Conservation (phyloP, 2,113 vertebrate species). For the Chaetorhynchus papuensis region DNA sequence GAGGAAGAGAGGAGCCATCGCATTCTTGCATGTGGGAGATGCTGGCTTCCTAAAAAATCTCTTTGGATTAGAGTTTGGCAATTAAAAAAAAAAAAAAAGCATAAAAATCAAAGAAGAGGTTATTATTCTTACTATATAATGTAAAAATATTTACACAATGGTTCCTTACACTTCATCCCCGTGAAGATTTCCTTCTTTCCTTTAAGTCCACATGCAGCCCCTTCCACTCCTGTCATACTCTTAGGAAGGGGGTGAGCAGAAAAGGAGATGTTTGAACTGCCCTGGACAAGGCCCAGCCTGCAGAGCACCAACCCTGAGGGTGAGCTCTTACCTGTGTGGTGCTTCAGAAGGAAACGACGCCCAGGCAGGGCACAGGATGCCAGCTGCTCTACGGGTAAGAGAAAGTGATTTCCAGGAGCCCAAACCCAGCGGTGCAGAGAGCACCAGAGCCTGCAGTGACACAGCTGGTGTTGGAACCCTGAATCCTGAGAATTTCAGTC, state of each 20-base stretch:
- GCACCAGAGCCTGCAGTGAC: background rate
- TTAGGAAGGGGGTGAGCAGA: background rate
- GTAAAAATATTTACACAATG: background rate
- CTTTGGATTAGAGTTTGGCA: background rate
- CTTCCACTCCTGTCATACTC: background rate
- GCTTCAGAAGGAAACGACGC: background rate
- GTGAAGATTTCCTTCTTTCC: background rate
- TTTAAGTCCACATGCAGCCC: background rate
- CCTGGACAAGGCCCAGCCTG: background rate
- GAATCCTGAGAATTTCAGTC: too few species aligned
- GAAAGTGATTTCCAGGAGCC: background rate
- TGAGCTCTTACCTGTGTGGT: background rate
- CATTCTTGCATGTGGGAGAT: background rate
- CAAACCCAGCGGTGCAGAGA: rapidly evolving
- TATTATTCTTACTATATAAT: background rate
- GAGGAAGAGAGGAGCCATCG: background rate
- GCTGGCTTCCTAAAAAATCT: background rate
- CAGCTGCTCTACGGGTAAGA: background rate
- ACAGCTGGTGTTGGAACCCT: too few species aligned
- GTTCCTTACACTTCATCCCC: background rate
- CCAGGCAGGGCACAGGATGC: background rate
- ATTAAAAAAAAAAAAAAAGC: background rate
- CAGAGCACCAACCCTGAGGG: background rate
- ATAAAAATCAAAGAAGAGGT: background rate
- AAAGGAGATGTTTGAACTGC: background rate